phyloP scores from a whole-genome alignment of 2,888 invertebrate genomes.

The Philhelius pedissequus region DNA sequence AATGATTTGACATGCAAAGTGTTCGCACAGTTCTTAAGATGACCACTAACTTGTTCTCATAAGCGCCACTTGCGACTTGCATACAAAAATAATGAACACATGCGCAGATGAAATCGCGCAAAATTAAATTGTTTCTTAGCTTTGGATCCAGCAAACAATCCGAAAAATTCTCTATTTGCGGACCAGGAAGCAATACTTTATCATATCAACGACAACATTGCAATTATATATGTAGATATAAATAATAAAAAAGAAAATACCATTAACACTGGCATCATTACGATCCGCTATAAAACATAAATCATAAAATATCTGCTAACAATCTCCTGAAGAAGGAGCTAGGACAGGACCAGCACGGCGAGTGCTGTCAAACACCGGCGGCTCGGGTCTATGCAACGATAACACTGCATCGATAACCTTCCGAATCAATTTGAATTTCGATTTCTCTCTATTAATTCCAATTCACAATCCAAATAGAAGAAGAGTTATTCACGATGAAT shows the following conservation, averaged over 20 bases:
- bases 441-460: slow-evolving; percentile 24
- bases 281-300: slow-evolving; percentile 40
- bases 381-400: slow-evolving; percentile 20
- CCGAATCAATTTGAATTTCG: slow-evolving; percentile 60
- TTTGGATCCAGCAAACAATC: not conserved
- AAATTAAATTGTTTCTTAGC: not conserved
- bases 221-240: slow-evolving; percentile 27
- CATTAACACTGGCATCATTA: slow-evolving; percentile 51
- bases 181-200: slow-evolving; percentile 46
- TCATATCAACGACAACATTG: slow-evolving; percentile 35
- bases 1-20: slow-evolving; percentile 3
- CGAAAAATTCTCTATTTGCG: not conserved
- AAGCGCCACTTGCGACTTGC: slow-evolving; percentile 44
- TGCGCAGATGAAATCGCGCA: not conserved
- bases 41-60: slow-evolving; percentile 13
- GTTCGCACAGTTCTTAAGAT: not conserved
- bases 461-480: not conserved
- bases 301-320: slow-evolving; percentile 50
- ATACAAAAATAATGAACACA: too few relatives aligned
- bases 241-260: slow-evolving; percentile 10
- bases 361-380: not conserved
- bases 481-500: not conserved
- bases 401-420: slow-evolving; percentile 54
- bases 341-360: not conserved
- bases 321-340: not conserved